These are phyloP conservation scores for Nothobranchius kuhntae DNA, from an alignment of 2,113 vertebrate genomes.

Conservation along the genomic window DNA sequence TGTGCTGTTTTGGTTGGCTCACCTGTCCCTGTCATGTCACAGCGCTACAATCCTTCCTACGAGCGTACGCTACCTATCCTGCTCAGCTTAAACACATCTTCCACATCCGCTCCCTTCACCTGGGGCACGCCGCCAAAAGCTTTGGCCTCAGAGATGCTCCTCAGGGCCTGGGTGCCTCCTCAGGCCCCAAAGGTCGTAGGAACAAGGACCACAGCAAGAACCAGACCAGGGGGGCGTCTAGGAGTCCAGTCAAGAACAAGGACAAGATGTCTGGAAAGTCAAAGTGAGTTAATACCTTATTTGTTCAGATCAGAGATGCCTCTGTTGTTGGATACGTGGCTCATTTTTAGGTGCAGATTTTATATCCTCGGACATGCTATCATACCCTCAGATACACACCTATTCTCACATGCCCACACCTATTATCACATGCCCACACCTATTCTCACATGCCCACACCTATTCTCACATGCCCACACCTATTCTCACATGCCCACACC, in stretches of 20 bases:
- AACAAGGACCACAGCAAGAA: not conserved
- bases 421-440: no score
- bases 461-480: no score
- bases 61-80: constrained; percentile 91
- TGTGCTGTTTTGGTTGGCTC: not conserved
- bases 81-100: constrained; percentile 89
- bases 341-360: no score
- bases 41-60: constrained; percentile 94
- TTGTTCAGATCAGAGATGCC: no score
- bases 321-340: no score
- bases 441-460: no score
- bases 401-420: no score
- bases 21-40: constrained; percentile 31
- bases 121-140: constrained; percentile 94
- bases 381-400: no score
- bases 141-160: constrained; percentile 94
- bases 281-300: constrained; percentile 22
- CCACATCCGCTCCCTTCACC: constrained; percentile 88
- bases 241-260: constrained; percentile 1
- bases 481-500: no score
- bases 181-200: accelerated
- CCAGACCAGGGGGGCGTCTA: not conserved
- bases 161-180: constrained; percentile 69
- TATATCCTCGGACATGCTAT: no score
- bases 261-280: not conserved